Base-by-base conservation (phyloP, 2,113 vertebrate species). In the Brienomyrus brachyistius region DNA sequence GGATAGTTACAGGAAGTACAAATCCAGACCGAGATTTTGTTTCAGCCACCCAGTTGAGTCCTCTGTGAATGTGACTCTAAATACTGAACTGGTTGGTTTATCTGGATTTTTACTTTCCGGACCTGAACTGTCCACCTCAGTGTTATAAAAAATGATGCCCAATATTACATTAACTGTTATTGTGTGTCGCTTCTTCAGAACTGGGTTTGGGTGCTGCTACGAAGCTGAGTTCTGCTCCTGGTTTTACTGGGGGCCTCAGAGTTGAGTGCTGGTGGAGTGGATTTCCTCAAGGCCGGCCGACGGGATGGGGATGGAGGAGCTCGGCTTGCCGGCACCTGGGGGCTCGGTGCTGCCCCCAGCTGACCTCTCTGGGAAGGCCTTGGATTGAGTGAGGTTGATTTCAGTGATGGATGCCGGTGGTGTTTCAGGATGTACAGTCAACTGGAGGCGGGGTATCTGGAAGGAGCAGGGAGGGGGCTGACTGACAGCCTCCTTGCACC, bases 281-380 rank as follows among this genome's bases (percentile, higher is more conserved):
- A 96, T 95, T 89, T 94, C 94, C 88, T 96, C 95, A 88, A 95
- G 91, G 91, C 96, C 96, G 3, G 95, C 92, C 4, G 95, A 96
- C n/a, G 95, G 92, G 21, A 94, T 91, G 85, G 94, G 93, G 88
- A 95, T 92, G 47, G 94, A 77, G 48, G 95, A 95, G 43, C 93
- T 87, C 0, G 91, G 51, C 45, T 89, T 93, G 8, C 91, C 88
- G 89, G 91, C 91, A 2, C 92, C 85, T 10, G 92, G 27, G 90
- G 93, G 89, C 87, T 91, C 91, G 89, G 91, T 93, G 40, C 89
- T 77, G 59, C 95, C 92, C 1, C 74, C 91, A 9, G 15, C 66
- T 52, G 90, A 56, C 15, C 51, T 80, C 11, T 91, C 89, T 31
- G 92, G 90, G 47, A 92, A 90, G 86, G 91, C 93, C 50, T 91